A percentile compares a stretch with the other conserved stretches of the same genome.
Conservation (phyloP, 1,140 invertebrate species). For the Popillia japonica region DNA sequence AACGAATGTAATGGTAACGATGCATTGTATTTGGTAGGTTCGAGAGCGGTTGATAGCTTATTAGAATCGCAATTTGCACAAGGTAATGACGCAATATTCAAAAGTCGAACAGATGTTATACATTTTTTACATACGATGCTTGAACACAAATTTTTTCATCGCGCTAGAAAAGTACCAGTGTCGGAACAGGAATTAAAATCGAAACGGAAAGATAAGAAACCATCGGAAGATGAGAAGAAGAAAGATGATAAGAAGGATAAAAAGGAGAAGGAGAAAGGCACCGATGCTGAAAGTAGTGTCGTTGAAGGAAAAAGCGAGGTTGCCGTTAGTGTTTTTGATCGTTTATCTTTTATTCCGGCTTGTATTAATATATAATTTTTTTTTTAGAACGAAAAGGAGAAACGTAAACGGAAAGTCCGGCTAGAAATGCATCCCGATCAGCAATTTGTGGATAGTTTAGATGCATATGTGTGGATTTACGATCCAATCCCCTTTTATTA, state of each 20-base stretch:
- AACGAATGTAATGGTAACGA: not conserved
- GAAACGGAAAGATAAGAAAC: constrained; percentile 71
- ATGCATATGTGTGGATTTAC: constrained; percentile 99
- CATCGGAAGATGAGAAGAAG: constrained; percentile 64
- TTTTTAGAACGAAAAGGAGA: constrained; percentile 64
- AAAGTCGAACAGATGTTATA: constrained; percentile 79
- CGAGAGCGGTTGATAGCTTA: constrained; percentile 90
- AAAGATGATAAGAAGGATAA: constrained; percentile 55
- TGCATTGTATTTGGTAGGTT: constrained; percentile 62
- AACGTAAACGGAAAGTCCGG: constrained; percentile 76
- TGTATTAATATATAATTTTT: constrained; percentile 2
- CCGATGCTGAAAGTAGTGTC: constrained; percentile 59
- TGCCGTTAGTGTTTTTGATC: not conserved
- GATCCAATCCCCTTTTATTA: constrained; percentile 97
- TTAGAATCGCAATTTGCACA: constrained; percentile 92
- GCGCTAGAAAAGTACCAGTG: constrained; percentile 88
- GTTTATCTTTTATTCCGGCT: no score
- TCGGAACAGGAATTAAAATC: constrained; percentile 77
- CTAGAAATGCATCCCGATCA: constrained; percentile 97
- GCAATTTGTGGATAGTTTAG: constrained; percentile 89
- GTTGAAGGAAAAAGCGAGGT: constrained; percentile 55
- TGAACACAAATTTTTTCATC: constrained; percentile 93
- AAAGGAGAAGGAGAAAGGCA: constrained; percentile 54
- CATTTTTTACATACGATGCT: constrained; percentile 87
- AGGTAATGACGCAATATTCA: constrained; percentile 80